Evolutionary conservation across 2,888 invertebrate species (phyloP), one percentile per base, ranked within the genome.

Genomic region (Pinctada fucata): DNA sequence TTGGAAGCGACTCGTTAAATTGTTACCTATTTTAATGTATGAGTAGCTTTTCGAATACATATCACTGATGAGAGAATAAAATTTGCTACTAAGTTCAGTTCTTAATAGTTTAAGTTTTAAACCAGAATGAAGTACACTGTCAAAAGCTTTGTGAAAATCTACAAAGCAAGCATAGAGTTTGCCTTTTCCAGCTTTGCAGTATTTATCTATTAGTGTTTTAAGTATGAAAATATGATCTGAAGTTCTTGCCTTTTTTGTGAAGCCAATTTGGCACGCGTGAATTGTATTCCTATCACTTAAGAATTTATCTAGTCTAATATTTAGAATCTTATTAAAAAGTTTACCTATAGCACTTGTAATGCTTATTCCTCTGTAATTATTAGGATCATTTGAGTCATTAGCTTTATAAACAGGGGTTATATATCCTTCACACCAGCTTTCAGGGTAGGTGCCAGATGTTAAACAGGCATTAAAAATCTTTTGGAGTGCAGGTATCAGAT

Each of bases 211-310:
- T 45, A 66, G 31, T 66, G 66, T 66, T 47, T 66, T 66, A n/a
- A 66, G 66, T n/a, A 66, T 66, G 47, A 13, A 66, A 31, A 66
- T 66, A 66, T 66, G 66, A 47, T 66, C 66, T 8, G 66, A 66
- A 45, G 66, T 66, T 66, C 66, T 66, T n/a, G 66, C 66, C 47
- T 66, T 66, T 16, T n/a, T 31, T 8, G 66, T 66, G 16, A 66
- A 66, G 13, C 66, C 66, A 31, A 31, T 31, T 31, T 31, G 31
- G 31, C 31, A 31, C 31, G 31, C 31, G 31, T 31, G 31, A 31
- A 31, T 31, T 31, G 31, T 31, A 31, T 31, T 31, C 31, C 31
- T 31, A 31, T 31, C 31, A 31, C 31, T 31, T 31, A 31, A 31
- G 31, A 31, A 31, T 31, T 31, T 31, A 31, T 31, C 31, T 31